Conservation (phyloP, 2,888 invertebrate species). For the Phyto melanocephala region DNA sequence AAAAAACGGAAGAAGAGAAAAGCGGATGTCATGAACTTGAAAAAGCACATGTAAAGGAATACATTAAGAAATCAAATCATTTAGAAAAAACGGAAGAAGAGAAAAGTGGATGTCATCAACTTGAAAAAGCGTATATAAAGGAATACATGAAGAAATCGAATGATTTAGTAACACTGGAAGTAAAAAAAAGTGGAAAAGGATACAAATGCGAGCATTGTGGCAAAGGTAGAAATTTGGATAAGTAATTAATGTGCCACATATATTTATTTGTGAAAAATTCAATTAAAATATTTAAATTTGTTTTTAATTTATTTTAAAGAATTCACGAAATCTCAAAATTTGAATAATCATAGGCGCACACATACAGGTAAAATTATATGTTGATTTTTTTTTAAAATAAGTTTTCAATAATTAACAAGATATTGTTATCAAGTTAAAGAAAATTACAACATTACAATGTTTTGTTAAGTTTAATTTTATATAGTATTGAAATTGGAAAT, state of each 20-base stretch:
- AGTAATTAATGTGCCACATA: neutral
- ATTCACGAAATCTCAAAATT: neutral
- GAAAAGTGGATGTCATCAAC: slow-evolving; percentile 19
- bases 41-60: slow-evolving; percentile 7
- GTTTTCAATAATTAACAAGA: too few species aligned
- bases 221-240: slow-evolving; percentile 34
- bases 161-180: neutral
- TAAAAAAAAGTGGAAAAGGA: neutral
- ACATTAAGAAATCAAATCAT: neutral
- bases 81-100: neutral
- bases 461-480: too few species aligned
- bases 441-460: too few species aligned
- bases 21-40: neutral
- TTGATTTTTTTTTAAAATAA: too few species aligned
- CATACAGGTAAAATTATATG: slow-evolving; percentile 52
- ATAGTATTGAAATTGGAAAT: too few species aligned
- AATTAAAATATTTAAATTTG: neutral
- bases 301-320: too few species aligned
- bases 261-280: neutral
- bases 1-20: slow-evolving; percentile 7
- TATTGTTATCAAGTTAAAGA: too few species aligned
- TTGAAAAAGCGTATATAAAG: slow-evolving; percentile 2
- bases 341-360: slow-evolving; percentile 15
- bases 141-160: slow-evolving; percentile 1
- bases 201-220: slow-evolving; percentile 51